phyloP scores from a whole-genome alignment of 2,113 vertebrate genomes.

The Sylvicapra grimmia region DNA sequence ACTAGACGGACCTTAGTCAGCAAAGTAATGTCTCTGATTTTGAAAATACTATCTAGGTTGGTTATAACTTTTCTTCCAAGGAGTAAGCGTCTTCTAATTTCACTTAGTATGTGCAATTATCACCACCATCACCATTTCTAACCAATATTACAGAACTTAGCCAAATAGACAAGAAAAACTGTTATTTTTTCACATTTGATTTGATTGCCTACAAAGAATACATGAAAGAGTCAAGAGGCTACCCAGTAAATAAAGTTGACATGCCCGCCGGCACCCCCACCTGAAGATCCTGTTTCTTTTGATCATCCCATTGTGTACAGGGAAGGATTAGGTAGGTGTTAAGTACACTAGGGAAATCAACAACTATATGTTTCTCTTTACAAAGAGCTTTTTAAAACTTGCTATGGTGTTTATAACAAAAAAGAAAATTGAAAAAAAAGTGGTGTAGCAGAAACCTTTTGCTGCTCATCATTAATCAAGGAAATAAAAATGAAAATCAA shows the following conservation, averaged over 20 bases:
- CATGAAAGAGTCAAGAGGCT: background rate
- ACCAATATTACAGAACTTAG: background rate
- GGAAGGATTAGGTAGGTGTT: background rate
- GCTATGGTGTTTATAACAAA: conserved; percentile 81
- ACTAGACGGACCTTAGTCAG: no score
- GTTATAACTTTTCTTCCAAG: no score
- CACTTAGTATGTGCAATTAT: background rate
- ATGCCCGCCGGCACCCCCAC: background rate
- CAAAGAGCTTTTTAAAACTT: conserved; percentile 79
- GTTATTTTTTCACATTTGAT: background rate
- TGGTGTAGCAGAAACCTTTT: conserved; percentile 64
- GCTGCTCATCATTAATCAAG: conserved; percentile 36
- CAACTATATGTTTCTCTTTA: conserved; percentile 80
- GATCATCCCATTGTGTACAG: background rate
- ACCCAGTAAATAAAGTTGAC: background rate
- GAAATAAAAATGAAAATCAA: conserved; percentile 1
- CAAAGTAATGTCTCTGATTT: no score
- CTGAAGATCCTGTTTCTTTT: background rate
- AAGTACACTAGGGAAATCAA: conserved; percentile 48
- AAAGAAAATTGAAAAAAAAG: conserved; percentile 66
- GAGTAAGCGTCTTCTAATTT: no score
- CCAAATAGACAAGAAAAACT: background rate
- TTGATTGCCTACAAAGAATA: background rate
- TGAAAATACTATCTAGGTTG: no score
- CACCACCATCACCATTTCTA: background rate